These are phyloP conservation scores for Lasiommata megera DNA, from an alignment of 2,888 invertebrate genomes.

Conservation along the genomic window DNA sequence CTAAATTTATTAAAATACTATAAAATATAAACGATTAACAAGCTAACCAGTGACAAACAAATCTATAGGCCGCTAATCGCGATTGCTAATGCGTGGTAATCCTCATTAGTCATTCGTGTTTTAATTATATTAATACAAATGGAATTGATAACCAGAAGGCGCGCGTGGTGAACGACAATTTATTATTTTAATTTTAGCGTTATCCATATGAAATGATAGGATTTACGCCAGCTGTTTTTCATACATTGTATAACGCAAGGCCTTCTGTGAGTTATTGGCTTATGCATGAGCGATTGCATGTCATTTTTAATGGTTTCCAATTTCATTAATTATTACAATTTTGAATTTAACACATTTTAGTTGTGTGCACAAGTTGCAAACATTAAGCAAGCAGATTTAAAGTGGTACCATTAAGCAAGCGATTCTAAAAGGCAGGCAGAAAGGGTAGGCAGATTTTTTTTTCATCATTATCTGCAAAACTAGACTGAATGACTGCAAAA, in stretches of 20 bases:
- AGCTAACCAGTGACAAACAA: not conserved
- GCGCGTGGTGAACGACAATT: conserved; percentile 6
- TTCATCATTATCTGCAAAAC: too few relatives aligned
- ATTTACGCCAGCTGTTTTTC: conserved; percentile 5
- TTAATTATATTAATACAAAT: conserved; percentile 4
- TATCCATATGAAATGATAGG: conserved; percentile 6
- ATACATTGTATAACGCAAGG: conserved; percentile 6
- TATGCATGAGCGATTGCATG: conserved; percentile 20
- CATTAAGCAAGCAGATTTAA: too few relatives aligned
- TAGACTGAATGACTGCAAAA: too few relatives aligned
- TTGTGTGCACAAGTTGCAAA: too few relatives aligned
- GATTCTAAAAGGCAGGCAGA: not conserved
- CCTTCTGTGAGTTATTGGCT: conserved; percentile 20
- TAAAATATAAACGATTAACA: not conserved
- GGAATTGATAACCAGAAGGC: conserved; percentile 1
- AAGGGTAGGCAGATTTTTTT: too few relatives aligned
- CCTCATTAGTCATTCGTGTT: conserved; percentile 6
- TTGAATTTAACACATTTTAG: not conserved
- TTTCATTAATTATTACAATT: not conserved
- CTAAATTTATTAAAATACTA: too few relatives aligned
- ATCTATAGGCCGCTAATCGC: not conserved
- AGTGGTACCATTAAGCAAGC: too few relatives aligned
- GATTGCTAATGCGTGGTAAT: not conserved
- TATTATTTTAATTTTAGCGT: conserved; percentile 15
- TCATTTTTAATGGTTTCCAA: not conserved